These are phyloP conservation scores for Stratiomys singularior DNA, from an alignment of 2,888 invertebrate species.

Conservation along the genomic window DNA sequence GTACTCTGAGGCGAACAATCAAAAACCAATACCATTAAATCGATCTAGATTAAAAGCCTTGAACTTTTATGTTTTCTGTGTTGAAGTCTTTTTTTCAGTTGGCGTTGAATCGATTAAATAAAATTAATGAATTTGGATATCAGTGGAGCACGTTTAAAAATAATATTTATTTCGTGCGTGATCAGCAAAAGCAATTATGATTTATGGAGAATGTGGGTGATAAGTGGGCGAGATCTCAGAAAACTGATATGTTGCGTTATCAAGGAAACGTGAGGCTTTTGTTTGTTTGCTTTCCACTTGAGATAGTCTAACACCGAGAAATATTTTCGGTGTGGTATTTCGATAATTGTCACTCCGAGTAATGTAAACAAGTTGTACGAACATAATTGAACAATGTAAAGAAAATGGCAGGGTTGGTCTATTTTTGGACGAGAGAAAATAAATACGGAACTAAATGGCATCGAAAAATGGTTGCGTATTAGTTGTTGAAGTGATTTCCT, in stretches of 20 bases:
- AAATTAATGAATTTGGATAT: conserved; percentile 3
- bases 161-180: not conserved
- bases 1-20: not conserved
- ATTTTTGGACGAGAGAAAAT: too few species aligned
- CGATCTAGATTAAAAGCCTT: not conserved
- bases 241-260: not conserved
- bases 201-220: conserved; percentile 10
- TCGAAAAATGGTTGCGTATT: too few species aligned
- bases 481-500: too few species aligned
- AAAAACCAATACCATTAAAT: not conserved
- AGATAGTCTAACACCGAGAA: not conserved
- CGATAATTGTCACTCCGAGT: too few species aligned
- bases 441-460: too few species aligned
- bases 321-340: too few species aligned
- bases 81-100: not conserved
- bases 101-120: not conserved
- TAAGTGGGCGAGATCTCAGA: not conserved
- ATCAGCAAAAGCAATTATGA: not conserved
- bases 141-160: not conserved
- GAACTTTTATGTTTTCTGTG: conserved; percentile 23
- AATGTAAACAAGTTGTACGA: too few species aligned
- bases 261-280: not conserved
- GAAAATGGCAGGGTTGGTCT: too few species aligned
- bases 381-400: too few species aligned
- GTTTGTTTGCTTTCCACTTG: not conserved